Conservation (phyloP, 2,888 invertebrate species). For the Rutpela maculata region DNA sequence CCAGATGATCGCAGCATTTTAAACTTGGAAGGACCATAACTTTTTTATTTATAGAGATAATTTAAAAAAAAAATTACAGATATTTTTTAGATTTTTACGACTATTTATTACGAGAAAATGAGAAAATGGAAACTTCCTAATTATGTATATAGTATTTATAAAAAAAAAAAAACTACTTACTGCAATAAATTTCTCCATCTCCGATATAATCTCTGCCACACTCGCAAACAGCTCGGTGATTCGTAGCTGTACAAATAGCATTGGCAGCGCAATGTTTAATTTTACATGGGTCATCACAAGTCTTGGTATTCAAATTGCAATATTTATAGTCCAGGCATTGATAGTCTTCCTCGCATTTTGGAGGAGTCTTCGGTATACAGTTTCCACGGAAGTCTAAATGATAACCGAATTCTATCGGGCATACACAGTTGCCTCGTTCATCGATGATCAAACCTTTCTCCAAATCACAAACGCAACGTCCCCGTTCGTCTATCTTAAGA, state of each 20-base stretch:
- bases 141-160: background rate
- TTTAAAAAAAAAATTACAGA: no score
- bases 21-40: no score
- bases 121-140: no score
- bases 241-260: conserved; percentile 86
- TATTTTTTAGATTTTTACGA: no score
- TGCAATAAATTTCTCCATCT: conserved; percentile 85
- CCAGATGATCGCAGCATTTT: no score
- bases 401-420: conserved; percentile 83
- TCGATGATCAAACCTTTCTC: conserved; percentile 87
- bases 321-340: conserved; percentile 87
- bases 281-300: conserved; percentile 88
- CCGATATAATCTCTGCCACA: conserved; percentile 87
- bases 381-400: conserved; percentile 78
- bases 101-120: no score
- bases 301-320: conserved; percentile 82
- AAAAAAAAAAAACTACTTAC: conserved; percentile 74
- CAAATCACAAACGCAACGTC: conserved; percentile 88
- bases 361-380: conserved; percentile 76
- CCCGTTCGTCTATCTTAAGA: conserved; percentile 84
- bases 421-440: conserved; percentile 85
- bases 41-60: no score
- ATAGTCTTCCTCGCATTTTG: conserved; percentile 81
- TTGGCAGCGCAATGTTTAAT: conserved; percentile 84
- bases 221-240: conserved; percentile 86